Conservation (phyloP, 2,797 vertebrate genomes). For the Scleropages formosus region DNA sequence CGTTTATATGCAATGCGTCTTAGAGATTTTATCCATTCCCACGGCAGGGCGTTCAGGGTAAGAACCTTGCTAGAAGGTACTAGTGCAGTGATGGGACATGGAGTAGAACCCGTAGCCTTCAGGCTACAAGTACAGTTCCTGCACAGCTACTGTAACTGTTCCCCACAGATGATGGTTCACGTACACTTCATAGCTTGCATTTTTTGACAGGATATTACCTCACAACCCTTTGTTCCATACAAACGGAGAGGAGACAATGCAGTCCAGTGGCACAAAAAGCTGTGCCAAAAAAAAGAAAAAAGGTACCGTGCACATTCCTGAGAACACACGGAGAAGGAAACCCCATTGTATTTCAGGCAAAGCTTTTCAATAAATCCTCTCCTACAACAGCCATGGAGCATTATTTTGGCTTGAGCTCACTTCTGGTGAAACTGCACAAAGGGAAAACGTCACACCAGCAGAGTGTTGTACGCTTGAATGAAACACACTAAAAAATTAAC, state of each 20-base stretch:
- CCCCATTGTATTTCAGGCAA: constrained; percentile 39
- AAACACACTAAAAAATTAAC: background rate
- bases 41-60: too few species aligned
- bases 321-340: constrained; percentile 41
- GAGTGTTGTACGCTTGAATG: constrained; percentile 1
- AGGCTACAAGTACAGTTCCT: too few species aligned
- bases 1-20: too few species aligned
- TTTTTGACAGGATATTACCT: constrained; percentile 10
- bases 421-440: constrained; percentile 39
- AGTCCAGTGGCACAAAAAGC: constrained; percentile 41
- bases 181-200: background rate
- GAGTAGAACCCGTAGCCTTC: too few species aligned
- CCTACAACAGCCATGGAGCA: constrained; percentile 23
- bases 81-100: too few species aligned
- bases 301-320: constrained; percentile 34
- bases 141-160: too few species aligned
- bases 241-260: constrained; percentile 35
- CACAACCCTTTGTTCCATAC: constrained; percentile 23
- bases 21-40: too few species aligned
- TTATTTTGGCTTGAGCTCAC: constrained; percentile 38
- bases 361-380: constrained; percentile 35
- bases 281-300: constrained; percentile 37
- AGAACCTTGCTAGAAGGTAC: too few species aligned
- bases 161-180: background rate
- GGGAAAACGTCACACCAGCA: constrained; percentile 30